Conservation (phyloP, 2,113 vertebrate species). For the Callocephalon fimbriatum region DNA sequence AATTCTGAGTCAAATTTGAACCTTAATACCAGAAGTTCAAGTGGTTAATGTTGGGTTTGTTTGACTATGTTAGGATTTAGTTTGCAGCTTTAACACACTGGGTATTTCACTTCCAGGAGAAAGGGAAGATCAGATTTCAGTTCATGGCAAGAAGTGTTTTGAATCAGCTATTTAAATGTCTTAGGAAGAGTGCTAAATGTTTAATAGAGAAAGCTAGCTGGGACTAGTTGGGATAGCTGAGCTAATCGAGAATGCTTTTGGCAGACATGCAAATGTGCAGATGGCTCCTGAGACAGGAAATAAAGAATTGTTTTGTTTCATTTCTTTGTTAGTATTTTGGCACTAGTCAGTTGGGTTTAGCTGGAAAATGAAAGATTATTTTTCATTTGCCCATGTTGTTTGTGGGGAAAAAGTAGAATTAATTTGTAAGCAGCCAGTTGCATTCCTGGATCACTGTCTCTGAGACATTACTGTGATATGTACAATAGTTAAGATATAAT, state of each 20-base stretch:
- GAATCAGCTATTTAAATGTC: constrained; percentile 33
- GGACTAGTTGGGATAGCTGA: constrained; percentile 30
- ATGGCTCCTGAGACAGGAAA: constrained; percentile 32
- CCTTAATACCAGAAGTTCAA: constrained; percentile 60
- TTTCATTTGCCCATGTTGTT: constrained; percentile 23
- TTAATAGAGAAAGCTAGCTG: constrained; percentile 4
- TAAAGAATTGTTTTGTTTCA: neutral
- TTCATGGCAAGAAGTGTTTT: constrained; percentile 30
- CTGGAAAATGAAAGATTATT: constrained; percentile 1
- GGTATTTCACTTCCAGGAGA: constrained; percentile 37
- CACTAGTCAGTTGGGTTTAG: neutral
- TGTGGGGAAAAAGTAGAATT: neutral
- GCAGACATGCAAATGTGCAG: constrained; percentile 31
- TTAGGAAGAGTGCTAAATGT: constrained; percentile 10
- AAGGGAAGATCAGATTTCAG: constrained; percentile 50
- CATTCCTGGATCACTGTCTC: neutral
- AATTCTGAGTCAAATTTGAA: constrained; percentile 49
- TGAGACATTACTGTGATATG: neutral
- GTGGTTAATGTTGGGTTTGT: constrained; percentile 61
- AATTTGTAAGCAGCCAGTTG: constrained; percentile 8
- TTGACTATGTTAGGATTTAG: constrained; percentile 64
- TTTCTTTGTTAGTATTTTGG: constrained; percentile 27
- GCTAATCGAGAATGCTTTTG: constrained; percentile 4
- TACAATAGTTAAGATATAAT: neutral
- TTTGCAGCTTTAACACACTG: constrained; percentile 31